Conservation (phyloP, 2,113 vertebrate genomes). For the Nicator chloris region DNA sequence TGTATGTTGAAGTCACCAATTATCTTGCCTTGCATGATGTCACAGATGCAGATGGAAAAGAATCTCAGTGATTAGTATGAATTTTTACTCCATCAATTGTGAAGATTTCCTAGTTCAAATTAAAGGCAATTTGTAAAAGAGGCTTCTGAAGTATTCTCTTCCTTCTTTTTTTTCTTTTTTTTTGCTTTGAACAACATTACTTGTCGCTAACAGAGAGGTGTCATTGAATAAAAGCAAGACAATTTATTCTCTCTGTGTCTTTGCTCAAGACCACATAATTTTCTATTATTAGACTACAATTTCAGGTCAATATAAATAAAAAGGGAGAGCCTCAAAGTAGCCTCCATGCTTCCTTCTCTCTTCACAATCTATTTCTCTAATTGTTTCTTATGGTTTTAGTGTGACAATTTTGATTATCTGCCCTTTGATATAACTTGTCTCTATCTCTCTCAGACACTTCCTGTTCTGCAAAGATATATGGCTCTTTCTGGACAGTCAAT, state of each 20-base stretch:
- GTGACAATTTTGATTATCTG: background rate
- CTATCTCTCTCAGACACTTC: slow-evolving; percentile 26
- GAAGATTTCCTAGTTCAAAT: background rate
- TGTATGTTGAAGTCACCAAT: background rate
- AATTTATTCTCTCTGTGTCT: background rate
- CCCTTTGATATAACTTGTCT: background rate
- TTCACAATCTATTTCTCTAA: background rate
- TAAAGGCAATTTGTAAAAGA: background rate
- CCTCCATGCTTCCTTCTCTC: background rate
- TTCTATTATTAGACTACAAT: background rate
- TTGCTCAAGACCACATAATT: background rate
- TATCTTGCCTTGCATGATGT: background rate
- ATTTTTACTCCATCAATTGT: background rate
- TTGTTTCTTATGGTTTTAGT: background rate
- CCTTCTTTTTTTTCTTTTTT: too few relatives aligned
- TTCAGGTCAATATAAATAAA: background rate
- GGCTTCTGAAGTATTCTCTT: background rate
- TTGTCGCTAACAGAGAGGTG: background rate
- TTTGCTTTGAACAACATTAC: background rate
- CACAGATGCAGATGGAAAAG: background rate
- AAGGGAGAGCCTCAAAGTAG: background rate
- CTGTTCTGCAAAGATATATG: background rate
- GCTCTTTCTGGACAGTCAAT: slow-evolving; percentile 21
- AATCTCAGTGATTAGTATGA: background rate
- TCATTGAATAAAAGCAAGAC: background rate